Evolutionary conservation across 2,888 invertebrate genomes (phyloP).

Genomic region (Pherbina coryleti): DNA sequence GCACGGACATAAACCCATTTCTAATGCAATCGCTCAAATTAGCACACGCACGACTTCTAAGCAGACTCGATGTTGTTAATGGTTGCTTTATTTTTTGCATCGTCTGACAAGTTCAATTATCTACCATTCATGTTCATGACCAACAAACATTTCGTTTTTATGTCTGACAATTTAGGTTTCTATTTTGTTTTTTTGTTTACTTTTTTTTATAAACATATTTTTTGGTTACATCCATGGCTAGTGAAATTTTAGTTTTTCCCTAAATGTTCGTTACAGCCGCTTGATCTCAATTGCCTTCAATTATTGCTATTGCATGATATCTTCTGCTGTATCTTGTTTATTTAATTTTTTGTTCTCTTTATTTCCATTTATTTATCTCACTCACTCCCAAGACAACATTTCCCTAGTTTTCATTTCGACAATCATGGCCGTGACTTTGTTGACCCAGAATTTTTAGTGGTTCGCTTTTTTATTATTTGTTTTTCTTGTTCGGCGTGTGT

Average conservation of each 20-base stretch:
- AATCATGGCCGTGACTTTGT: constrained; percentile 24
- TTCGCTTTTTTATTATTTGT: background rate
- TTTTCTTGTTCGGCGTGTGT: background rate
- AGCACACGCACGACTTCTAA: background rate
- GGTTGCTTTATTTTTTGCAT: background rate
- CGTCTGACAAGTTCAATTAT: constrained; percentile 6
- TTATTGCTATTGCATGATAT: constrained; percentile 26
- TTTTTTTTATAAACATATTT: too few relatives aligned
- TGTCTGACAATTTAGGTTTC: too few relatives aligned
- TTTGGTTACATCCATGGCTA: background rate
- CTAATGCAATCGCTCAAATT: background rate
- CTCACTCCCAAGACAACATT: background rate
- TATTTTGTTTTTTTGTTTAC: background rate
- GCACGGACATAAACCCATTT: background rate
- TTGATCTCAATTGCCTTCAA: constrained; percentile 2
- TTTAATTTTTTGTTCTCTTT: background rate
- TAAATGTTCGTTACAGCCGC: background rate
- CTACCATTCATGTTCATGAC: constrained; percentile 8
- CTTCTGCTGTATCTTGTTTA: background rate
- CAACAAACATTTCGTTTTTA: background rate
- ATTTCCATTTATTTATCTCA: background rate
- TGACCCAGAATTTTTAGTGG: constrained; percentile 24
- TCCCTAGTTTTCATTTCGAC: background rate
- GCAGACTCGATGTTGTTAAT: background rate
- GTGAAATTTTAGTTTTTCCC: background rate